A percentile compares a stretch with the other conserved stretches of the same genome.
Evolutionary conservation across 2,797 vertebrate genomes (phyloP).

Genomic region (Buceros bicornis): DNA sequence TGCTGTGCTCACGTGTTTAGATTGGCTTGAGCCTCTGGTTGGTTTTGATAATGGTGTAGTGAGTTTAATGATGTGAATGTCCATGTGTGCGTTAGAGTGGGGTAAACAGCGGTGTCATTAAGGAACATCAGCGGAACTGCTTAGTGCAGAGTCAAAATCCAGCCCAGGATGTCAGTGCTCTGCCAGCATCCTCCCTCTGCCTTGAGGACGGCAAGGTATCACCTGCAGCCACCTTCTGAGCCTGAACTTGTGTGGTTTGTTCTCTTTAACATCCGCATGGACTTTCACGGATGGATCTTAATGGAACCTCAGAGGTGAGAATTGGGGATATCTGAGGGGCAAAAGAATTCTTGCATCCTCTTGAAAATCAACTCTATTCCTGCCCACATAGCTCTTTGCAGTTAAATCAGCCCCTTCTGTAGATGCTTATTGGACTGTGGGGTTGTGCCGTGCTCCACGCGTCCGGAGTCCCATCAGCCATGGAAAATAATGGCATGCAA

Average conservation of each 20-base stretch:
- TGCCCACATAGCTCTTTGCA: not conserved
- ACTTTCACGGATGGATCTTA: not conserved
- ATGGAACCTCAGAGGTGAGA: not conserved
- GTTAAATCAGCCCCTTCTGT: not conserved
- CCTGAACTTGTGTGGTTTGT: not conserved
- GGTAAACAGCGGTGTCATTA: not conserved
- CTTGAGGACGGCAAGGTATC: not conserved
- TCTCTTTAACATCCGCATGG: not conserved
- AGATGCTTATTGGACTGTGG: not conserved
- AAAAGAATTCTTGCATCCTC: not conserved
- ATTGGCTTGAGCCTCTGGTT: not conserved
- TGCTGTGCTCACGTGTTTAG: not conserved
- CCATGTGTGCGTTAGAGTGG: not conserved
- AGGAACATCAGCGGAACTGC: not conserved
- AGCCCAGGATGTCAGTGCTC: not conserved
- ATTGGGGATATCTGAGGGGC: not conserved
- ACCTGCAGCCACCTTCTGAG: not conserved
- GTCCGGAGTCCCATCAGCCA: not conserved
- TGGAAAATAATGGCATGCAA: not conserved
- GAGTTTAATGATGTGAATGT: not conserved
- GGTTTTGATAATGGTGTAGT: not conserved
- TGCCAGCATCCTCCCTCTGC: not conserved
- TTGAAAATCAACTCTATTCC: not conserved
- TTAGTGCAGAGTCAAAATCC: not conserved
- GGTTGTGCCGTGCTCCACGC: not conserved